Evolutionary conservation across 2,888 invertebrate genomes (phyloP), one percentile per base, ranked within the genome.

Genomic region (Chrysolina americana): DNA sequence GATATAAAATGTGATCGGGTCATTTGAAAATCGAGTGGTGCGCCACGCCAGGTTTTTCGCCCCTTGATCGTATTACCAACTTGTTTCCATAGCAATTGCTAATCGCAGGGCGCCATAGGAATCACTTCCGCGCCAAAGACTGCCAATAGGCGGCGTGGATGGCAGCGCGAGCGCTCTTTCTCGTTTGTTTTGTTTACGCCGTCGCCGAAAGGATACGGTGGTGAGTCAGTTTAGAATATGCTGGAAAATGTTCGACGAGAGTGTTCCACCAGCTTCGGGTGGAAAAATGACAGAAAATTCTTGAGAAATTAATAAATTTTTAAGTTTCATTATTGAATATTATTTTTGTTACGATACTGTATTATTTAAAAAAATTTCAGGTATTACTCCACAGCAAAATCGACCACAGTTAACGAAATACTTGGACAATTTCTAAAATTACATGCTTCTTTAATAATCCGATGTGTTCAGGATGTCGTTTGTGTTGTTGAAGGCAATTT

Each of bases 31-130:
- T 21, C 53, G 21, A 21, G 53, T 23, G 23, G 53, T 13, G 19
- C 19, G 21, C 53, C 36, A 36, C 87, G 77, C 88, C 88, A 88
- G 88, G 88, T 88, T 87, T 75, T 71, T 73, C 74, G 64, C 77
- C 77, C 74, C 77, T 70, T 75, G 77, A 77, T 77, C 89, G 89
- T 69, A 77, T 90, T 89, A 90, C 89, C 89, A 88, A 89, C 88
- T 89, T 89, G 90, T 90, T 90, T 88, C 90, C 90, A 90, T 90
- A 89, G 90, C 89, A 89, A 90, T 90, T 89, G 90, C 89, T 90
- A 90, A 90, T 89, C 89, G 89, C 87, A 86, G 87, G 87, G 88
- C 88, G 87, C 87, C 86, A 86, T 86, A 85, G 66, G 84, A 83
- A 87, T 86, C 84, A 82, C 85, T 86, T 86, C 85, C 85, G 86